phyloP scores from a whole-genome alignment of 2,113 vertebrate species.

The Indicator maculatus region DNA sequence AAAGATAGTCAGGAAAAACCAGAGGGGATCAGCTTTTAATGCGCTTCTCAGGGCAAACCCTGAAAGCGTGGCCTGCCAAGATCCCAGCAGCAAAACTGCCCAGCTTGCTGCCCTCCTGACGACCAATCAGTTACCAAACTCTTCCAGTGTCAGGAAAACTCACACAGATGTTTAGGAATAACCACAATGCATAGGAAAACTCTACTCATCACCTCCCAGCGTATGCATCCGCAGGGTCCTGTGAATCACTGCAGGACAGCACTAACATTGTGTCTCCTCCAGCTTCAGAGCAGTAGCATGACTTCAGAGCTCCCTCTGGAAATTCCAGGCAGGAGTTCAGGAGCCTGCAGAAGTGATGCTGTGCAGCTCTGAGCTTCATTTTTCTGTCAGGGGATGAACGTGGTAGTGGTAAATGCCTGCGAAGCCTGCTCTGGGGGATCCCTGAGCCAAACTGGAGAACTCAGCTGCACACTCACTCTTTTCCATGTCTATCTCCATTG shows the following conservation, averaged over 20 bases:
- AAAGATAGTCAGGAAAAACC: neutral
- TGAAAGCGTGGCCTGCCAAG: neutral
- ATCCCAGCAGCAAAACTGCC: neutral
- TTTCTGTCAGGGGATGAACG: neutral
- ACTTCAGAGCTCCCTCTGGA: neutral
- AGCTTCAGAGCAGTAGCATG: rapidly evolving
- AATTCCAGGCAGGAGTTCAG: neutral
- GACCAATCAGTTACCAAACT: neutral
- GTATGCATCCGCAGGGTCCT: rapidly evolving
- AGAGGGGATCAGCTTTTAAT: conserved; percentile 23
- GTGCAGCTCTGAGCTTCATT: neutral
- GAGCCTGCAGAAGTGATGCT: neutral
- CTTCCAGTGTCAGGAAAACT: neutral
- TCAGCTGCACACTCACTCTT: neutral
- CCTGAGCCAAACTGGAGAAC: neutral
- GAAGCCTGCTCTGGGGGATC: rapidly evolving
- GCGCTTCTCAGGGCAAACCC: conserved; percentile 3
- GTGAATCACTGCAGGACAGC: neutral
- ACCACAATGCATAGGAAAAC: neutral
- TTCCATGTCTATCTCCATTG: neutral
- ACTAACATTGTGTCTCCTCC: rapidly evolving
- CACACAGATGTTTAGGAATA: neutral
- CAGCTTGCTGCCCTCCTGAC: neutral
- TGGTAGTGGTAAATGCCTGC: rapidly evolving
- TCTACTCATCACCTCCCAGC: neutral